Evolutionary conservation across 2,888 invertebrate species (phyloP), one percentile per base, ranked within the genome.

Genomic region (Pandemis cinnamomeana): DNA sequence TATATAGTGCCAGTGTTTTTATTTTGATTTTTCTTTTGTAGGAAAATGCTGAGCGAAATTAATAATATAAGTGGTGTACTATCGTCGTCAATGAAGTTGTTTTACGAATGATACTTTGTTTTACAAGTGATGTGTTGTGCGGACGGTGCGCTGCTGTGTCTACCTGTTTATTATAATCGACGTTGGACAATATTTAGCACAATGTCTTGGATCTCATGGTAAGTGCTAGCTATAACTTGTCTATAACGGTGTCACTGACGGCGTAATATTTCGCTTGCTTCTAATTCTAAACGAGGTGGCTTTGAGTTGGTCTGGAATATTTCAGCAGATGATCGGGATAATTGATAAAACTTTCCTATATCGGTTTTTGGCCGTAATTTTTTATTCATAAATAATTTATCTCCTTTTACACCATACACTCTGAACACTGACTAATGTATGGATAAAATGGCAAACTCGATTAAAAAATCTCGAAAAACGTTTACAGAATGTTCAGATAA

Each of bases 61-160:
- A 91, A 91, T 93, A 93, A 92, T 91, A 91, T 94, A 89, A 94
- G 93, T 93, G 91, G 91, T 92, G 93, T 93, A 89, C 89, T 94
- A 82, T 92, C 93, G 75, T 92, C 93, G 83, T 91, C 94, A 81
- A 93, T 94, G 88, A 93, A 93, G 91, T 93, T 94, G 81, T 93
- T 94, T 93, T 93, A 90, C 93, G 93, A 94, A 91, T 94, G 92
- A 94, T 93, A 92, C 90, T 89, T 87, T 88, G 85, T 92, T 90
- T 89, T 90, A 87, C 87, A 89, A 91, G 92, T 93, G 92, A 86
- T 91, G 91, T 91, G 87, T 87, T 89, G 85, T 91, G 89, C 90
- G 91, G 92, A 91, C 90, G 86, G 87, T 73, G 73, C 60, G 72
- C 86, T 90, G 90, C 90, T 90, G 87, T 91, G 92, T 69, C 61